Conservation (phyloP, 2,888 invertebrate genomes). For the Dryobota labecula region DNA sequence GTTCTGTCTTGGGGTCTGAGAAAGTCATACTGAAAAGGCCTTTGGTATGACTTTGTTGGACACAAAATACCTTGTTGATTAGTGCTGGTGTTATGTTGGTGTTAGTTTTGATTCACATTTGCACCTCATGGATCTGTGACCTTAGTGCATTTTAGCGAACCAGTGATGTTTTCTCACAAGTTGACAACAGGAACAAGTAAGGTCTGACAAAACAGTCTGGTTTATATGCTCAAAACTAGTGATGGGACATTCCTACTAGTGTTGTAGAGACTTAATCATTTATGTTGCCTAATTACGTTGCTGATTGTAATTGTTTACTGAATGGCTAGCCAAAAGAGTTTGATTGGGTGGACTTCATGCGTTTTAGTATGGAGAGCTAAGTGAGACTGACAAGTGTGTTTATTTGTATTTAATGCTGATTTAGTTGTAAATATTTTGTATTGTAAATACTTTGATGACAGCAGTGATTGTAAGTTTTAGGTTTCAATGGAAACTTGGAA, state of each 20-base stretch:
- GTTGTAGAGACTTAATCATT: conserved; percentile 70
- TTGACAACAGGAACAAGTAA: conserved; percentile 24
- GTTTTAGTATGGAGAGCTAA: conserved; percentile 83
- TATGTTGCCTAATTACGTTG: conserved; percentile 72
- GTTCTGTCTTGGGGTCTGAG: conserved; percentile 44
- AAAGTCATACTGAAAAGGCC: conserved; percentile 63
- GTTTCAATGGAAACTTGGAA: conserved; percentile 74
- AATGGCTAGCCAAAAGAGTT: conserved; percentile 70
- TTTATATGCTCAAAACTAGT: conserved; percentile 81
- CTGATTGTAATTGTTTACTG: conserved; percentile 66
- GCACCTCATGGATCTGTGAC: not conserved
- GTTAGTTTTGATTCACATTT: conserved; percentile 3
- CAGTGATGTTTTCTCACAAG: conserved; percentile 1
- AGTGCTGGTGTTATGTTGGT: conserved; percentile 1
- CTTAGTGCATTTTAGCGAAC: conserved; percentile 17
- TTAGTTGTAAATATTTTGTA: conserved; percentile 86
- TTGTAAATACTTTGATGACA: conserved; percentile 76
- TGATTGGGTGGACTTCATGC: conserved; percentile 76
- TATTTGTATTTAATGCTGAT: conserved; percentile 73
- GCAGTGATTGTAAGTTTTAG: conserved; percentile 87
- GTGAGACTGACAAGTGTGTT: conserved; percentile 68
- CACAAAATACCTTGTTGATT: not conserved
- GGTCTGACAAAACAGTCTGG: conserved; percentile 61
- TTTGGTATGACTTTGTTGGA: conserved; percentile 57
- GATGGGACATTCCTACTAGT: conserved; percentile 76